Percentiles rank a stretch among this genome's conserved stretches.
phyloP scores from a whole-genome alignment of 2,888 invertebrate species.

The Drosophila neutralis region DNA sequence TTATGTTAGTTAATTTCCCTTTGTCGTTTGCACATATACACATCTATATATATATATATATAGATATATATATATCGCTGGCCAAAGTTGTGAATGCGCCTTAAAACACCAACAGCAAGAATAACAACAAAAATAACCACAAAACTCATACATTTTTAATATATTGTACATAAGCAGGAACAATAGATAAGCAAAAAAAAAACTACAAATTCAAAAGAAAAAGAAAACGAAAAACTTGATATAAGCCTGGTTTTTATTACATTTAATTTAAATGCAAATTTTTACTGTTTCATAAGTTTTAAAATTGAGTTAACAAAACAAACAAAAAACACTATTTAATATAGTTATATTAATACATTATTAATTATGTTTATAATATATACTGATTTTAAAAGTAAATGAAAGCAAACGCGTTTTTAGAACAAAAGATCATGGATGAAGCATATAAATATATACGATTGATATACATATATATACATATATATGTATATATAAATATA shows the following conservation, averaged over 20 bases:
- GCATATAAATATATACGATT: constrained; percentile 29
- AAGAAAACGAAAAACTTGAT: constrained; percentile 15
- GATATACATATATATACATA: constrained; percentile 14
- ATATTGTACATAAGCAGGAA: constrained; percentile 26
- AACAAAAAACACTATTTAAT: constrained; percentile 30
- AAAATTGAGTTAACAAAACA: constrained; percentile 36
- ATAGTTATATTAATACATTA: constrained; percentile 50
- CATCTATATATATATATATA: background rate
- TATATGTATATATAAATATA: constrained; percentile 50
- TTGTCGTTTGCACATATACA: constrained; percentile 38
- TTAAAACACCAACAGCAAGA: constrained; percentile 25
- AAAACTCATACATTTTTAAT: constrained; percentile 16
- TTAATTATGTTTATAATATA: constrained; percentile 63
- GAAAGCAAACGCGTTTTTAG: constrained; percentile 71
- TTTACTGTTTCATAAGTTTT: constrained; percentile 52
- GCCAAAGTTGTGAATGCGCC: constrained; percentile 50
- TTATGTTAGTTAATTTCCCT: constrained; percentile 73
- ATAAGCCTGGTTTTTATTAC: constrained; percentile 52
- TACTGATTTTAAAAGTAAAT: constrained; percentile 68
- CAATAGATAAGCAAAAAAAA: constrained; percentile 7
- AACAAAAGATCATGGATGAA: constrained; percentile 57
- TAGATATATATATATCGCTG: constrained; percentile 22
- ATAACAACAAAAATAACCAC: constrained; percentile 16
- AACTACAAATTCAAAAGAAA: constrained; percentile 12
- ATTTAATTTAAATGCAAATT: constrained; percentile 53